Evolutionary conservation across 2,888 invertebrate species (phyloP), one percentile per base, ranked within the genome.

Genomic region (Dryobotodes eremita): DNA sequence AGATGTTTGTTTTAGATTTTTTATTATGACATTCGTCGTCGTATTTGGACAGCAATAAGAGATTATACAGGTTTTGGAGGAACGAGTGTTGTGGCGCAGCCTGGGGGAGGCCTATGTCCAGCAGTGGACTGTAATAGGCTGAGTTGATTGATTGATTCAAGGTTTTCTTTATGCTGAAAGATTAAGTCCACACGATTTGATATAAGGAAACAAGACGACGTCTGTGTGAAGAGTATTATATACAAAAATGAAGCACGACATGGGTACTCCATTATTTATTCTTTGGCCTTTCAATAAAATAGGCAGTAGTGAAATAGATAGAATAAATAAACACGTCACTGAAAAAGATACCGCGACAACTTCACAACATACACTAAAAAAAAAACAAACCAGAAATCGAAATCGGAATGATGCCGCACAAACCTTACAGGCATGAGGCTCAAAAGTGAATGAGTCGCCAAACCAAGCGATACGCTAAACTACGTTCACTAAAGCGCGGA

Each of bases 401-500:
- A 92, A 93, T 92, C 90, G 89, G 90, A 91, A 92, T 89, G 90
- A 89, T 84, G 85, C 86, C 87, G 83, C 91, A 76, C 81, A 84
- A 89, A 92, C 92, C 92, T 92, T 92, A 92, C 82, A 81, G 80
- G 77, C 82, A 71, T 73, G 87, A 75, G 87, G 92, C 90, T 94
- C 91, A 92, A 95, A 95, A 94, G 93, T 92, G 95, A 96, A 96
- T 95, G 94, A 94, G 93, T 94, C 94, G 91, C 93, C 93, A 92
- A 94, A 93, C 93, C 92, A 89, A 91, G 91, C 93, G 92, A 94
- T 94, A 93, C 93, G 91, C 94, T 94, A 95, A 96, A 96, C 96
- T 95, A 95, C 94, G 94, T 94, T 94, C 95, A 95, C 95, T 93
- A 95, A 95, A 95, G 95, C 96, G 94, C 94, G 94, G 94, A 97